A percentile compares a stretch with the other conserved stretches of the same genome.
These are phyloP conservation scores for Mystacornis crossleyi DNA, from an alignment of 2,113 vertebrate species.

Conservation along the genomic window DNA sequence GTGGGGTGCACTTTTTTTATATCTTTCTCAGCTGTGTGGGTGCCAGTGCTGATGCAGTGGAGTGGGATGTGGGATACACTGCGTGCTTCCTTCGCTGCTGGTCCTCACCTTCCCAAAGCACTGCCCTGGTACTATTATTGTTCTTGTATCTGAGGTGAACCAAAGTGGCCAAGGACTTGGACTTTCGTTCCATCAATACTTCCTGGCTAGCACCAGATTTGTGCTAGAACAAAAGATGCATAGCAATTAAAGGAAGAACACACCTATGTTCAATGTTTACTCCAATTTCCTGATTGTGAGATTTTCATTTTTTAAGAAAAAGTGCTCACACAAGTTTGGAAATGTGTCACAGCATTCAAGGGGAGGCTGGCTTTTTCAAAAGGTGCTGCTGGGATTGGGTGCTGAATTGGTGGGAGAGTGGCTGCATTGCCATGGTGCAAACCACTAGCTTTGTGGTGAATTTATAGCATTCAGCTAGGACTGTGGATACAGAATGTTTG, in stretches of 20 bases:
- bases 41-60: not conserved
- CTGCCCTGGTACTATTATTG: not conserved
- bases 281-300: not conserved
- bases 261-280: not conserved
- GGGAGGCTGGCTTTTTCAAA: not conserved
- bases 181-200: not conserved
- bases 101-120: not conserved
- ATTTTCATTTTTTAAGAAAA: not conserved
- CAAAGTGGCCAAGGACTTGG: not conserved
- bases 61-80: not conserved
- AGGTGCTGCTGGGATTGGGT: not conserved
- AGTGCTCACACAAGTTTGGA: not conserved
- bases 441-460: rapidly evolving
- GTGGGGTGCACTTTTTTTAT: not conserved
- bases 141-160: not conserved
- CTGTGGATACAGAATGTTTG: not conserved
- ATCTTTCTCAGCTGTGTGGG: not conserved
- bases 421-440: not conserved
- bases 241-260: not conserved
- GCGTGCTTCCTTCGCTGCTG: rapidly evolving
- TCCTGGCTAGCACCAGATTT: not conserved
- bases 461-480: not conserved
- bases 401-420: not conserved
- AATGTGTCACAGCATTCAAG: not conserved
- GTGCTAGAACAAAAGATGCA: not conserved